Conservation (phyloP, 2,113 vertebrate genomes). For the Myiozetetes cayanensis region DNA sequence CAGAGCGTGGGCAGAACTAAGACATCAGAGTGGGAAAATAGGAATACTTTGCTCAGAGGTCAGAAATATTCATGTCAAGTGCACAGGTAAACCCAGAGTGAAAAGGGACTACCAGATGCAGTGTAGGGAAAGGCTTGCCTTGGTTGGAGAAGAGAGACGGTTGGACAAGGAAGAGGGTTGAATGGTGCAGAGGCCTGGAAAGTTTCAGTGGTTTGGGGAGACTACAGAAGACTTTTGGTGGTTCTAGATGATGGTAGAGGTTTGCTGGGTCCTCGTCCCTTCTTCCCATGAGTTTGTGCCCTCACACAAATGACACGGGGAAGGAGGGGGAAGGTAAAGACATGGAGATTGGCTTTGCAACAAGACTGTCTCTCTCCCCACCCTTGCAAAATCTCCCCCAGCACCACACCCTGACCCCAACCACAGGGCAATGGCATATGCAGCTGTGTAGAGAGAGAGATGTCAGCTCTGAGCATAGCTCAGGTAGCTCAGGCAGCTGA, state of each 20-base stretch:
- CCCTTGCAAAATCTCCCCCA: background rate
- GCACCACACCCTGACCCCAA: background rate
- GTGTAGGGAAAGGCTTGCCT: accelerated
- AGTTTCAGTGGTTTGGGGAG: background rate
- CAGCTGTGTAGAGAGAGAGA: background rate
- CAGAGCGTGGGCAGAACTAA: background rate
- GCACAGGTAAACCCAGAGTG: background rate
- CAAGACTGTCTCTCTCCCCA: background rate
- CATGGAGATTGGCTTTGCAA: too few species aligned
- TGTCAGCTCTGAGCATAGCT: accelerated
- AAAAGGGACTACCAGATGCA: background rate
- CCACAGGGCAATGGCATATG: background rate
- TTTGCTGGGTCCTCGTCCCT: background rate
- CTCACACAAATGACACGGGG: accelerated
- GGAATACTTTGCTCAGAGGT: background rate
- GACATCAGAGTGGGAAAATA: too few species aligned
- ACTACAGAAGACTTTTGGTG: background rate
- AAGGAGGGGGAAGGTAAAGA: background rate
- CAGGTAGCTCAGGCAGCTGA: accelerated
- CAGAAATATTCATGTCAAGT: background rate
- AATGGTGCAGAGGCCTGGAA: background rate
- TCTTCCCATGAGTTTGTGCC: background rate
- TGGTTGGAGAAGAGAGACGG: background rate
- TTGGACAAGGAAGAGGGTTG: background rate
- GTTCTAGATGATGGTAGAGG: background rate